Conservation (phyloP, 2,797 vertebrate genomes). For the Onychomys leucogaster region DNA sequence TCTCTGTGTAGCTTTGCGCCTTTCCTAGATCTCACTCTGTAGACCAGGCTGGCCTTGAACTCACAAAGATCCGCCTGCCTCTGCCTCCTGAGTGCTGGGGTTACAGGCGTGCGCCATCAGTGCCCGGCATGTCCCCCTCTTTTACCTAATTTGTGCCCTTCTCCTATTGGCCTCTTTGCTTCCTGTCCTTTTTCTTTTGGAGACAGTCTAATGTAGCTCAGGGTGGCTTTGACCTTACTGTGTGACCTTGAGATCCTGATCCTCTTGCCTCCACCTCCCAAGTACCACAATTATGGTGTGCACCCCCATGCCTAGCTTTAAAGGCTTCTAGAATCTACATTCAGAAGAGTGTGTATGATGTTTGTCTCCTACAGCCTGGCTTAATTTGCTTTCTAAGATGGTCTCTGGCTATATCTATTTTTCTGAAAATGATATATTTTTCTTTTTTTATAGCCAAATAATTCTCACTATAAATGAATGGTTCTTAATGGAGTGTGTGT, state of each 20-base stretch:
- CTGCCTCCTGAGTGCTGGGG: too few species aligned
- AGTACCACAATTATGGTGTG: not conserved
- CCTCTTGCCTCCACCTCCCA: not conserved
- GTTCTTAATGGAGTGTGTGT: not conserved
- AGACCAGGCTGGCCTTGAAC: too few species aligned
- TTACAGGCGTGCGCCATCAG: too few species aligned
- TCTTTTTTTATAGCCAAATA: not conserved
- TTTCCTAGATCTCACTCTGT: too few species aligned
- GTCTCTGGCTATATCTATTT: not conserved
- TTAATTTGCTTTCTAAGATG: not conserved
- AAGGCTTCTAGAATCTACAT: not conserved
- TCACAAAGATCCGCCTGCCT: too few species aligned
- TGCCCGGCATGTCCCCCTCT: accelerated
- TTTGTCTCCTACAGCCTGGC: not conserved
- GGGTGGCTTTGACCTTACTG: not conserved
- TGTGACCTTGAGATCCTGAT: not conserved
- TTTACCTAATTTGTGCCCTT: not conserved
- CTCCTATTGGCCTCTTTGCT: not conserved
- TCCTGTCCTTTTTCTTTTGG: not conserved
- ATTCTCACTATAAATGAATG: not conserved
- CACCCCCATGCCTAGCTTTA: not conserved
- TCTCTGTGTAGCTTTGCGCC: too few species aligned
- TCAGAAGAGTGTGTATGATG: not conserved
- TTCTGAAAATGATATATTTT: not conserved
- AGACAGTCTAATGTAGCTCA: not conserved